Conservation (phyloP, 53 echinoderm and acorn worm genomes). For the Echinometra lucunter region DNA sequence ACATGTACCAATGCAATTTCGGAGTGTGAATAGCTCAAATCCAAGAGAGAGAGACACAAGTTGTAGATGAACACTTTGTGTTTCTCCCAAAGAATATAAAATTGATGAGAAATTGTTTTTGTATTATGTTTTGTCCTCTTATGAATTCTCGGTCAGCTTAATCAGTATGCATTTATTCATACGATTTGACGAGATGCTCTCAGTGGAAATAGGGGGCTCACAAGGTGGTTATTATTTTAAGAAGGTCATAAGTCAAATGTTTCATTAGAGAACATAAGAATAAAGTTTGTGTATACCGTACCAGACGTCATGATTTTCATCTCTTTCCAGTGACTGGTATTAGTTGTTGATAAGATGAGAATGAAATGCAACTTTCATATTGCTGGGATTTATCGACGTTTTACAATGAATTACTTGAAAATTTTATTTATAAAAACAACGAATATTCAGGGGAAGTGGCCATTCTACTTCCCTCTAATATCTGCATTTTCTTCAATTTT, state of each 20-base stretch:
- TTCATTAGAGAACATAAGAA: too few species aligned
- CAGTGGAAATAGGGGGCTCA: not conserved
- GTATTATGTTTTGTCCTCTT: not conserved
- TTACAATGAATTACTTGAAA: not conserved
- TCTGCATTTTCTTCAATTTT: not conserved
- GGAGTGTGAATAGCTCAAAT: not conserved
- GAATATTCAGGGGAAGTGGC: not conserved
- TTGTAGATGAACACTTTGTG: not conserved
- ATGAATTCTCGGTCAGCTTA: not conserved
- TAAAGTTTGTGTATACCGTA: too few species aligned
- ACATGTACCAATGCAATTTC: not conserved
- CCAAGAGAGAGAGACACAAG: not conserved
- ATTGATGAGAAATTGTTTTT: constrained; percentile 8
- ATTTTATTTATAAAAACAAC: not conserved
- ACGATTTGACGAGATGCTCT: not conserved
- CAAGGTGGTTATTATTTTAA: not conserved
- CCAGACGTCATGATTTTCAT: not conserved
- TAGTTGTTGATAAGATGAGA: not conserved
- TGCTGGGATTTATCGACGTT: too few species aligned
- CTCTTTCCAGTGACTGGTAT: not conserved
- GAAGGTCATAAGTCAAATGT: not conserved
- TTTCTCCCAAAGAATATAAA: not conserved
- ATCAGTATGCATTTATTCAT: constrained; percentile 10
- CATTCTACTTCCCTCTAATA: not conserved
- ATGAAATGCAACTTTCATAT: not conserved